Evolutionary conservation across 2,113 vertebrate species (phyloP).

Genomic region (Chaetorhynchus papuensis): DNA sequence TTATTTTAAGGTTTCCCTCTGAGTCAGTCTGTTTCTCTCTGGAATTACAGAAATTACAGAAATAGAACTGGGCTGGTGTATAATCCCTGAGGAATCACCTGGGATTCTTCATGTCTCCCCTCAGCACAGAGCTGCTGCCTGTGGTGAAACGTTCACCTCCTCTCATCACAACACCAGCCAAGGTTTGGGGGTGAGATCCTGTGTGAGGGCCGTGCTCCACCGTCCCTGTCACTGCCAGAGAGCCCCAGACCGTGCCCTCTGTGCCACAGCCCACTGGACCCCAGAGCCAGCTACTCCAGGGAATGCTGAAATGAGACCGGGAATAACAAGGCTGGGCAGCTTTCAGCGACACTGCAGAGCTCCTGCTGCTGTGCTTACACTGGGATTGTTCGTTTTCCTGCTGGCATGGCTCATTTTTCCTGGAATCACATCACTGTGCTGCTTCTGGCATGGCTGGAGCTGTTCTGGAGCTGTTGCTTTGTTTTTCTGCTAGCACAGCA

Average conservation of each 20-base stretch:
- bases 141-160: background rate
- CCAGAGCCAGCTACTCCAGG: background rate
- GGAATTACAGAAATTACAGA: background rate
- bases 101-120: background rate
- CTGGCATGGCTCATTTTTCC: background rate
- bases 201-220: accelerated
- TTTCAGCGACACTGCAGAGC: background rate
- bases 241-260: background rate
- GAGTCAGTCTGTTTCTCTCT: background rate
- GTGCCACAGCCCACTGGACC: accelerated
- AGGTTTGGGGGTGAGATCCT: accelerated
- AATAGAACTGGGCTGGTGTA: background rate
- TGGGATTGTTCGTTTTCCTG: background rate
- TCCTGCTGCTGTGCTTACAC: background rate
- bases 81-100: background rate
- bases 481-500: background rate
- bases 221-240: accelerated
- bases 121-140: background rate
- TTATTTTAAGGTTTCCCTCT: background rate
- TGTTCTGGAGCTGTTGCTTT: background rate
- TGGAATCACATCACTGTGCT: background rate
- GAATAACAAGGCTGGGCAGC: background rate
- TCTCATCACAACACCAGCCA: background rate
- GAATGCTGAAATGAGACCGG: accelerated
- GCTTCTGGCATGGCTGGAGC: background rate